Base-by-base conservation (phyloP, 2,888 invertebrate species). In the Phengaris arion region DNA sequence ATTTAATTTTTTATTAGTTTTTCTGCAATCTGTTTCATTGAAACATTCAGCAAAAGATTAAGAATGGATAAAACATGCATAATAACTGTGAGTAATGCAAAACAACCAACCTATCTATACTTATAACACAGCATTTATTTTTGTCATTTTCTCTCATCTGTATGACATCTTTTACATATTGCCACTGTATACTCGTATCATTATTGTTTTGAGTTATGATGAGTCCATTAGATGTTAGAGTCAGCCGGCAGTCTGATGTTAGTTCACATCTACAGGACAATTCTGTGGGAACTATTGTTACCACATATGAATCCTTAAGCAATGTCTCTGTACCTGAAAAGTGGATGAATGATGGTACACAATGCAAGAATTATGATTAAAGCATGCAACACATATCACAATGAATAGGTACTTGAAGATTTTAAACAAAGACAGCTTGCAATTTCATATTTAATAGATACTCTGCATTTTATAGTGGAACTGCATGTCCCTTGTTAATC, bases 221-320 rank as follows among this genome's bases (percentile, higher is more conserved):
- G 64, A 96, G 89, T 74, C 96, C 95, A 12, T 89, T 86, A 0
- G 94, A 82, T 9, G 94, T 93, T 5, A 95, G 87, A 15, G 94
- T 91, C 76, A 96, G 86, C 51, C 94, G 92, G 68, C 96, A 95
- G 82, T 95, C 94, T 2, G 95, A 86, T 70, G 90, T 89, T 74
- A 96, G 85, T 13, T 95, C 95, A 74, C 95, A 95, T 72, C 92
- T 91, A 82, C 94, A 94, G 4, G 96, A 95, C 85, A 96, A 94
- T 54, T 93, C 91, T 51, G 95, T 96, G 77, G 95, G 94, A 6
- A 95, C 89, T 79, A 96, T 87, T 5, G 95, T 95, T 69, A 96
- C 94, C 55, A 94, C 93, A 83, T 94, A 95, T 59, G 89, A 89
- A 82, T 92, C 90, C 87, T 91, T 91, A 81, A 89, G 85, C 79